Conservation (phyloP, 2,888 invertebrate species). For the Callyntrura guangdongensis region DNA sequence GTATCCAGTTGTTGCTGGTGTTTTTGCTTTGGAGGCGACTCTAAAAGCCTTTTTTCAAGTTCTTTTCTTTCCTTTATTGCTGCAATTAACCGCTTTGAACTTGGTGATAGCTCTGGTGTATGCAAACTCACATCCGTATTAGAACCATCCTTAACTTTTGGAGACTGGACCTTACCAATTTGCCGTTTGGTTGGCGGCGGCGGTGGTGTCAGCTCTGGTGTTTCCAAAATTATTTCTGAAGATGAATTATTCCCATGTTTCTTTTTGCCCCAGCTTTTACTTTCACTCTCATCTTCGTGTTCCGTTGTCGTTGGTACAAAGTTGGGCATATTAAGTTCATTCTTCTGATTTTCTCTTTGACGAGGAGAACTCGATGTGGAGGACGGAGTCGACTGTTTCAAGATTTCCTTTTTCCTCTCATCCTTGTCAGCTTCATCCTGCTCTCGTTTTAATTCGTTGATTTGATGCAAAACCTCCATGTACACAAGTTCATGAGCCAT, state of each 20-base stretch:
- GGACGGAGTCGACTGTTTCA: not conserved
- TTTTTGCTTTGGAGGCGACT: slow-evolving; percentile 11
- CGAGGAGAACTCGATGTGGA: slow-evolving; percentile 15
- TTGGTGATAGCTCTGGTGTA: slow-evolving; percentile 73
- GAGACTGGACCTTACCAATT: not conserved
- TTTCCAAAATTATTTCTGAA: slow-evolving; percentile 36
- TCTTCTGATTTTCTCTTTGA: not conserved
- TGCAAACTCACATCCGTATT: slow-evolving; percentile 35
- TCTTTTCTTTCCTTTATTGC: slow-evolving; percentile 26
- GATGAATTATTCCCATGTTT: not conserved
- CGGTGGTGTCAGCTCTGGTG: slow-evolving; percentile 75
- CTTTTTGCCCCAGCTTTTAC: not conserved
- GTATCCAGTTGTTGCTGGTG: slow-evolving; percentile 64
- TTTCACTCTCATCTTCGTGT: slow-evolving; percentile 55
- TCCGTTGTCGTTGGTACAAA: slow-evolving; percentile 48
- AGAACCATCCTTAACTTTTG: not conserved
- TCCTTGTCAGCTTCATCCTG: slow-evolving; percentile 7
- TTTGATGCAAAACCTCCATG: slow-evolving; percentile 74
- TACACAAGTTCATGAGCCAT: slow-evolving; percentile 79
- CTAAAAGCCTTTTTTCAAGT: slow-evolving; percentile 23
- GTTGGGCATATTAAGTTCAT: slow-evolving; percentile 5
- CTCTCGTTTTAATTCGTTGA: slow-evolving; percentile 51
- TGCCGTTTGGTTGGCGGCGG: not conserved
- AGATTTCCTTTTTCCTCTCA: not conserved
- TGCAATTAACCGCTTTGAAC: slow-evolving; percentile 9